phyloP scores from a whole-genome alignment of 2,888 invertebrate genomes.

The Bedellia somnulentella region DNA sequence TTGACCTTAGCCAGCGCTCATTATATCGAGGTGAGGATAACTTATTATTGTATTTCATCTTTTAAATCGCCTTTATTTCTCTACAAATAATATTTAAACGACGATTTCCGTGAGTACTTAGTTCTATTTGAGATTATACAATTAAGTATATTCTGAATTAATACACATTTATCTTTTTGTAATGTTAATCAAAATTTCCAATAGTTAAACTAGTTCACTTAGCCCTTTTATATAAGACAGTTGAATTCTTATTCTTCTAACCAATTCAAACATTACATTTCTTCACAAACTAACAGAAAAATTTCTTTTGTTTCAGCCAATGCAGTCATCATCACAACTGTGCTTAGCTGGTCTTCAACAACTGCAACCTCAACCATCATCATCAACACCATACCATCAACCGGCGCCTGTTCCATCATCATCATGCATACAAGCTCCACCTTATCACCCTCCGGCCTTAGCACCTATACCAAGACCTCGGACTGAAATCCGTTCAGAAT shows the following conservation, averaged over 20 bases:
- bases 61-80: not conserved
- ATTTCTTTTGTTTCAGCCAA: conserved; percentile 29
- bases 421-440: conserved; percentile 14
- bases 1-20: conserved; percentile 50
- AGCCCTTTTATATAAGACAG: too few relatives aligned
- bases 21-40: conserved; percentile 45
- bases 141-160: too few relatives aligned
- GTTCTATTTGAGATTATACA: too few relatives aligned
- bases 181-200: too few relatives aligned
- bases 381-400: too few relatives aligned
- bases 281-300: conserved; percentile 1
- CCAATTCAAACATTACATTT: conserved; percentile 1
- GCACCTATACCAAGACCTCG: conserved; percentile 13
- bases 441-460: conserved; percentile 15
- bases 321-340: conserved; percentile 39
- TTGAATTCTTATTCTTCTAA: too few relatives aligned
- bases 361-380: not conserved
- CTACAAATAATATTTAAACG: too few relatives aligned
- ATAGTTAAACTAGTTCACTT: too few relatives aligned
- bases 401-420: conserved; percentile 17
- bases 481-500: conserved; percentile 23
- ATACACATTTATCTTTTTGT: too few relatives aligned
- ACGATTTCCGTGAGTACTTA: too few relatives aligned
- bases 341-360: conserved; percentile 24
- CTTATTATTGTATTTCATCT: conserved; percentile 3